These are phyloP conservation scores for Camponotus vicinus DNA, from an alignment of 1,140 invertebrate genomes.

Conservation along the genomic window DNA sequence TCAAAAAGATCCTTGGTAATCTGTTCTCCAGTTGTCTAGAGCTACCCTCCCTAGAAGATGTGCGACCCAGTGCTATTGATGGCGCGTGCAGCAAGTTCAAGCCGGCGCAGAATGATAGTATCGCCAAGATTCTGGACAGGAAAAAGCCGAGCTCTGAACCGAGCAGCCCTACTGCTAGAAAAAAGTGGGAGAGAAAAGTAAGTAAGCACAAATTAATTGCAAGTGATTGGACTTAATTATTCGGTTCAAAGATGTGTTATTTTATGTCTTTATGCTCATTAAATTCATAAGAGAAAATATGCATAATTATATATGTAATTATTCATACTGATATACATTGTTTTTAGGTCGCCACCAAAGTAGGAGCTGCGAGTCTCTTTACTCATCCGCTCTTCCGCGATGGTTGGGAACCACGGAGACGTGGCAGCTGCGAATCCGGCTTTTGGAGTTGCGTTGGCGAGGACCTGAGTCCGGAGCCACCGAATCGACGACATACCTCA, in stretches of 20 bases:
- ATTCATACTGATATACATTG: background rate
- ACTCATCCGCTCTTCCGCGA: slow-evolving; percentile 86
- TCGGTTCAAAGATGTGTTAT: background rate
- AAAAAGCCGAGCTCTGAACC: slow-evolving; percentile 84
- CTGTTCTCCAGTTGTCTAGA: slow-evolving; percentile 92
- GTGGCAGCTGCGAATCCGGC: slow-evolving; percentile 95
- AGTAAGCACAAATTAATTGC: background rate
- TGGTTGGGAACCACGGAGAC: slow-evolving; percentile 87
- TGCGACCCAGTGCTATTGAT: slow-evolving; percentile 79
- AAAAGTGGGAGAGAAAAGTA: slow-evolving; percentile 85
- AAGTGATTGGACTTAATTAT: background rate
- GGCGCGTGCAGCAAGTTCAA: slow-evolving; percentile 81
- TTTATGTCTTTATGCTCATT: background rate
- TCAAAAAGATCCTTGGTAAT: slow-evolving; percentile 92
- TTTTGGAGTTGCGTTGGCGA: slow-evolving; percentile 95
- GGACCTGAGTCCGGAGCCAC: slow-evolving; percentile 87
- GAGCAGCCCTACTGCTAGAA: slow-evolving; percentile 84
- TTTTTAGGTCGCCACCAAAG: slow-evolving; percentile 83
- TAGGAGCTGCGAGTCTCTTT: slow-evolving; percentile 85
- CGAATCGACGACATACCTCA: slow-evolving; percentile 83
- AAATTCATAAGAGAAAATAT: too few species aligned
- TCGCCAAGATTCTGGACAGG: slow-evolving; percentile 83
- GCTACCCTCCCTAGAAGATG: slow-evolving; percentile 88
- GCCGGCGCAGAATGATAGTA: slow-evolving; percentile 82
- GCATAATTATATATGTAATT: too few species aligned